Evolutionary conservation across 2,888 invertebrate genomes (phyloP), one percentile per base, ranked within the genome.

Genomic region (Phortica okadai): DNA sequence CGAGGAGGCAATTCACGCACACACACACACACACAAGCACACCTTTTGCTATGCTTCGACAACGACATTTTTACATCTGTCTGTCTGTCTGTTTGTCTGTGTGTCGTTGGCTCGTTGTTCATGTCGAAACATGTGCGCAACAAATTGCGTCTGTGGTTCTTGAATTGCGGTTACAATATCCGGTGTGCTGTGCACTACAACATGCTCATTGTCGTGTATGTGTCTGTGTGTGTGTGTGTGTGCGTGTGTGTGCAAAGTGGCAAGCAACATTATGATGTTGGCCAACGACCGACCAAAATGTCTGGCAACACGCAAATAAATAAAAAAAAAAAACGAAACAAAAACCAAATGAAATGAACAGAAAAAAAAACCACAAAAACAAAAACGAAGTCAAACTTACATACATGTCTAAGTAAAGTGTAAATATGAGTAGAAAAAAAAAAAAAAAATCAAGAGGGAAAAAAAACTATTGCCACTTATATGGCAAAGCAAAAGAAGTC

Each of bases 151-250:
- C 81, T 87, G 84, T 81, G 84, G 82, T 72, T 66, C 50, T 82
- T 82, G 80, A 82, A 81, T 81, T 88, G 88, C 83, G 87, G 87
- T 88, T 86, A 86, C 82, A 21, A 85, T 85, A 86, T 86, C 84
- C 83, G 85, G 80, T 88, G 83, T 84, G 81, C 21, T 21, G 21
- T 21, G 21, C 21, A 21, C 21, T 21, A 21, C 21, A 21, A 21
- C 21, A 21, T 21, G 21, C 21, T 21, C 21, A 21, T 21, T 21
- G 78, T 69, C 78, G 78, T 82, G 77, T 82, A 82, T 74, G 75
- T 75, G 69, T 58, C 56, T 59, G 21, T 21, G 21, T 21, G 21
- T 21, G 21, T 21, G 21, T 1, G n/a, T 16, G 67, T 25, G 8
- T 44, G 25, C 16, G 59, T 2, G 59, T 4, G n/a, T 42, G 8